Conservation (phyloP, 2,888 invertebrate genomes). For the Augiades crinisus region DNA sequence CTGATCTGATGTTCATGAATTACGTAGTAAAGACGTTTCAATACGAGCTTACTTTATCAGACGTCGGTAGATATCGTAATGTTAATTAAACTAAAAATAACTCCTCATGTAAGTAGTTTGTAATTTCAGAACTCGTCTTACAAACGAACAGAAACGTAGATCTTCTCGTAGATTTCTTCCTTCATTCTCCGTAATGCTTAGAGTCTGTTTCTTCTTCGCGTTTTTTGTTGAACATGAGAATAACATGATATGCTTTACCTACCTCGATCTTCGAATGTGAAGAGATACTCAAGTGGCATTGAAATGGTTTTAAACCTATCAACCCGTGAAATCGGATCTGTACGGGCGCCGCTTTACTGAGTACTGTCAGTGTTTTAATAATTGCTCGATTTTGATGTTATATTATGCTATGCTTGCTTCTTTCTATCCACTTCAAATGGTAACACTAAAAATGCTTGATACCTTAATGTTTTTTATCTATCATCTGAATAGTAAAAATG, state of each 20-base stretch:
- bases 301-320: background rate
- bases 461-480: too few relatives aligned
- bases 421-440: background rate
- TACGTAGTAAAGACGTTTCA: too few relatives aligned
- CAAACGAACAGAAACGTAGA: background rate
- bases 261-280: background rate
- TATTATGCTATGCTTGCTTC: conserved; percentile 15
- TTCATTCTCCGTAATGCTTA: background rate
- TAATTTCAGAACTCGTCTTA: background rate
- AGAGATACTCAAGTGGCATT: conserved; percentile 16
- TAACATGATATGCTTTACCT: background rate
- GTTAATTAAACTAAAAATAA: too few relatives aligned
- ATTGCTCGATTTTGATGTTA: conserved; percentile 6
- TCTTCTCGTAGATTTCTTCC: background rate
- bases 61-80: background rate
- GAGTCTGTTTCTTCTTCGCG: background rate
- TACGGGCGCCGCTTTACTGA: conserved; percentile 21
- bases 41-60: background rate
- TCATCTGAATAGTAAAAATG: too few relatives aligned
- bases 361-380: conserved; percentile 47
- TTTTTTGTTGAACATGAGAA: background rate
- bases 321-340: conserved; percentile 17
- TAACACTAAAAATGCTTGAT: background rate
- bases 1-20: too few relatives aligned
- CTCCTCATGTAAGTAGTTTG: background rate